These are phyloP conservation scores for Sardina pilchardus DNA, from an alignment of 2,113 vertebrate species.

Conservation along the genomic window DNA sequence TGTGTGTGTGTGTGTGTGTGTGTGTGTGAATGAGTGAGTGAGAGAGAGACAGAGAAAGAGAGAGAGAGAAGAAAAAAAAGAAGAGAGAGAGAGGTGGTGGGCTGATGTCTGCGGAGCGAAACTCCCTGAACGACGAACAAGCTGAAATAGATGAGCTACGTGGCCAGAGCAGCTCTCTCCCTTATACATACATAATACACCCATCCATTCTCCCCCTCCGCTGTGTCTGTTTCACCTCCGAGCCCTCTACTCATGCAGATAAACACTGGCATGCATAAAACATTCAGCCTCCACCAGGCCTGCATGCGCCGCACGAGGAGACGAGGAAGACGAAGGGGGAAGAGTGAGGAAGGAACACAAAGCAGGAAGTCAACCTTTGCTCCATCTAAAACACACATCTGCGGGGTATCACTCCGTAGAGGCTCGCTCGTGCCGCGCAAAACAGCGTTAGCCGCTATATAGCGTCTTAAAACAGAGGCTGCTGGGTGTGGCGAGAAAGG, in stretches of 20 bases:
- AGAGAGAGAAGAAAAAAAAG: neutral
- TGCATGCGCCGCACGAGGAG: neutral
- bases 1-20: slow-evolving; percentile 20
- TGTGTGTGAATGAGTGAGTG: slow-evolving; percentile 30
- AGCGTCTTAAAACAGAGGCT: neutral
- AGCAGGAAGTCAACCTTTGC: neutral
- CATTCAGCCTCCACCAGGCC: too few relatives aligned
- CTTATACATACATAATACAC: neutral
- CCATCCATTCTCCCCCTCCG: neutral
- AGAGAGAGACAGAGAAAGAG: too few relatives aligned
- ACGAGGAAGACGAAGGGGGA: neutral
- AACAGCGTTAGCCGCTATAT: neutral
- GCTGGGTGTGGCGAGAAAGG: neutral
- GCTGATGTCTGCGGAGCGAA: neutral
- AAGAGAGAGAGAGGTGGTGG: neutral
- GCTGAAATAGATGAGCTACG: neutral
- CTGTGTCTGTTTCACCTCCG: neutral
- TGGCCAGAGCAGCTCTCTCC: neutral
- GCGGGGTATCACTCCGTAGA: neutral
- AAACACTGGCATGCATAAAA: neutral
- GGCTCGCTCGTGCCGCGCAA: neutral
- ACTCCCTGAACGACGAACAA: neutral
- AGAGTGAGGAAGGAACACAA: neutral
- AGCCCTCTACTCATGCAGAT: neutral
- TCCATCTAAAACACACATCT: neutral